These are phyloP conservation scores for Ectemnius lituratus DNA, from an alignment of 2,888 invertebrate genomes.

Conservation along the genomic window DNA sequence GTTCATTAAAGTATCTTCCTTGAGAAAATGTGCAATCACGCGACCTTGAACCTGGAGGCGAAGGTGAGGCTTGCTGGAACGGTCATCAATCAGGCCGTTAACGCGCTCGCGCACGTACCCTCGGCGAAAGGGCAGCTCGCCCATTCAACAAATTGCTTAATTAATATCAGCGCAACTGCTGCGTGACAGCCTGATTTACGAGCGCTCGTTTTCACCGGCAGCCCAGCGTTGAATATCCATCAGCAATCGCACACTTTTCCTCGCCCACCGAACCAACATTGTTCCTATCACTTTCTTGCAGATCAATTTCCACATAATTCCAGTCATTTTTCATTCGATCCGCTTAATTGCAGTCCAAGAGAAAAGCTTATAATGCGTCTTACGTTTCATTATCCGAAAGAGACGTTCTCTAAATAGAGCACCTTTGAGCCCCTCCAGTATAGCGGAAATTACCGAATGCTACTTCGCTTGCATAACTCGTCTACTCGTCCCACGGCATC, in stretches of 20 bases:
- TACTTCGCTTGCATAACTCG: no score
- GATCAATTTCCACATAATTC: constrained; percentile 3
- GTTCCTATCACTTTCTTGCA: constrained; percentile 13
- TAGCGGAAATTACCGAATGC: no score
- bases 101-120: background rate
- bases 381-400: no score
- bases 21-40: background rate
- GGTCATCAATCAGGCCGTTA: constrained; percentile 9
- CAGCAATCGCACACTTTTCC: constrained; percentile 22
- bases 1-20: background rate
- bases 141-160: constrained; percentile 46
- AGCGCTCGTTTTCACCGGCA: constrained; percentile 7
- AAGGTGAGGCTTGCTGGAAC: background rate
- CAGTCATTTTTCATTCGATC: no score
- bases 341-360: no score
- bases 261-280: constrained; percentile 1
- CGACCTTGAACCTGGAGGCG: constrained; percentile 1
- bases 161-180: constrained; percentile 32
- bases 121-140: background rate
- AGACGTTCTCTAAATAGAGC: no score
- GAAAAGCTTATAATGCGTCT: no score
- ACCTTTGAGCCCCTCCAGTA: no score
- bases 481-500: no score
- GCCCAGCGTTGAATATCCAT: background rate
- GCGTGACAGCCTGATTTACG: constrained; percentile 20